Percentiles rank a stretch among this genome's conserved stretches.
phyloP scores from a whole-genome alignment of 2,113 vertebrate genomes.

The Sebastes fasciatus region DNA sequence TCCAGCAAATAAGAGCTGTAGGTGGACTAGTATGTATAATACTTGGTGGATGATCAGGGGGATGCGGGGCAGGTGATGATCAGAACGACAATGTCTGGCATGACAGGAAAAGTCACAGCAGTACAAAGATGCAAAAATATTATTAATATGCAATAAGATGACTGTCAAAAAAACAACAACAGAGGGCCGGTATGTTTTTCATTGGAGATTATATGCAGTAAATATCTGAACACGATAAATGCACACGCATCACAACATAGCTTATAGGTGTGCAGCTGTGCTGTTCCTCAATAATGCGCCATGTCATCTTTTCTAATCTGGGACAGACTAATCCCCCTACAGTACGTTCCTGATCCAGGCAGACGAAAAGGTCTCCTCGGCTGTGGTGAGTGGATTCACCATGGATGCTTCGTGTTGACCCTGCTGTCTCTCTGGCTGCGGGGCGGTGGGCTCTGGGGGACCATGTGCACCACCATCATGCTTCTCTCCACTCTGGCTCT shows the following conservation, averaged over 20 bases:
- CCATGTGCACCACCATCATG: slow-evolving; percentile 84
- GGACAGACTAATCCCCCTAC: slow-evolving; percentile 71
- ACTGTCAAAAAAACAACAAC: not conserved
- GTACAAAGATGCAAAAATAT: no score
- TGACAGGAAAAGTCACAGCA: not conserved
- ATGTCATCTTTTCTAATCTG: slow-evolving; percentile 76
- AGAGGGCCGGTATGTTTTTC: not conserved
- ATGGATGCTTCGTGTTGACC: slow-evolving; percentile 48
- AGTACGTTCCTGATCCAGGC: slow-evolving; percentile 47
- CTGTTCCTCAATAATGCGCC: slow-evolving; percentile 43
- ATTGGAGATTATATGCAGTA: slow-evolving; percentile 1
- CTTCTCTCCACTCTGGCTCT: slow-evolving; percentile 80
- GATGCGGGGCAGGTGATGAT: slow-evolving; percentile 11
- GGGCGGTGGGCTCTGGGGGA: slow-evolving; percentile 22
- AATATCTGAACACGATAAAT: slow-evolving; percentile 29
- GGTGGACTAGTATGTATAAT: not conserved
- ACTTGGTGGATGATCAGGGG: not conserved
- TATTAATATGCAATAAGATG: not conserved
- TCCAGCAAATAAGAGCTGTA: no score
- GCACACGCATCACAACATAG: slow-evolving; percentile 32
- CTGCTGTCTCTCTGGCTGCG: slow-evolving; percentile 18
- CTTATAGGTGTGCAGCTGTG: slow-evolving; percentile 31
- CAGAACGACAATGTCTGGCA: not conserved
- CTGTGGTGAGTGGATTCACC: not conserved
- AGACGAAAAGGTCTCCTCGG: slow-evolving; percentile 22